Conservation (phyloP, 2,888 invertebrate genomes). For the Drosophila melanocephala region DNA sequence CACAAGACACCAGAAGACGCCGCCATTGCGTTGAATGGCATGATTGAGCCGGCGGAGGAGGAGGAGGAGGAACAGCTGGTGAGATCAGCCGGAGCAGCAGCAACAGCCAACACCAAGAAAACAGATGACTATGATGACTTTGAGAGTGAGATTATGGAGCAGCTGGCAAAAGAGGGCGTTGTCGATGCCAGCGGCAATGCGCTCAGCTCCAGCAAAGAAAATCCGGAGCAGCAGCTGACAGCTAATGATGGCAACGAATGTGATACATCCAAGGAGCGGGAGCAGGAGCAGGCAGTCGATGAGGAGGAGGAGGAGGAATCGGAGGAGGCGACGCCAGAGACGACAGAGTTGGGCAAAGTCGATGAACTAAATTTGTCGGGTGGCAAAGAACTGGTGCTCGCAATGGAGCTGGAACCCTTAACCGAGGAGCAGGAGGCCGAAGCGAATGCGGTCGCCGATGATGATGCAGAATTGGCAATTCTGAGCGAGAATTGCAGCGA, state of each 20-base stretch:
- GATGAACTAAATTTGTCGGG: not conserved
- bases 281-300: not conserved
- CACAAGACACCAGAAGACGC: not conserved
- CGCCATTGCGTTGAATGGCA: not conserved
- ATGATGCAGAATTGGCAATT: conserved; percentile 32
- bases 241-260: conserved; percentile 15
- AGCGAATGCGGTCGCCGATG: conserved; percentile 27
- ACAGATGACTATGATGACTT: conserved; percentile 57
- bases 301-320: not conserved
- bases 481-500: conserved; percentile 23
- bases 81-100: not conserved
- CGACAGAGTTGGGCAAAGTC: conserved; percentile 10
- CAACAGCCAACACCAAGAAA: conserved; percentile 7
- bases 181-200: conserved; percentile 68
- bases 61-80: not conserved
- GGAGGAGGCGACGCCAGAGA: not conserved
- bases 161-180: conserved; percentile 63
- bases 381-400: conserved; percentile 47
- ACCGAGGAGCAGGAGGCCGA: conserved; percentile 52
- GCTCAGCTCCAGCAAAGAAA: conserved; percentile 49
- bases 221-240: conserved; percentile 6
- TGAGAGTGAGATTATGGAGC: conserved; percentile 66
- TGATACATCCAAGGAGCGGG: conserved; percentile 28
- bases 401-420: conserved; percentile 15
- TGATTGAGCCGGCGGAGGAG: not conserved